Conservation (phyloP, 2,797 vertebrate genomes). For the Cuniculus paca region DNA sequence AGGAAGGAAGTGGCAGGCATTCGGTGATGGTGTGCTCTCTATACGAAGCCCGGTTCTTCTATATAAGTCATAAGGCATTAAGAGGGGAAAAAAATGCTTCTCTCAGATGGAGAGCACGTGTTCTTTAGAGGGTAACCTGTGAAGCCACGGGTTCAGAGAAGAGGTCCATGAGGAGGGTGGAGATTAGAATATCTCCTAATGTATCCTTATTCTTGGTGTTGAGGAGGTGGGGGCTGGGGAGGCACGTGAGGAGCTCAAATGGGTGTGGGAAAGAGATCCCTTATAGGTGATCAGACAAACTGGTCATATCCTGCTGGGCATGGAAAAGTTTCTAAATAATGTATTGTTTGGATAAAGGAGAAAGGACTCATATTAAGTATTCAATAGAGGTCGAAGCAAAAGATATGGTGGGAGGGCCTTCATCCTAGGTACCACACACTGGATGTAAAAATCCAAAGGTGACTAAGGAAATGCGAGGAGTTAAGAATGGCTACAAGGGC, state of each 20-base stretch:
- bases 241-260: not conserved
- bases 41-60: not conserved
- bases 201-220: not conserved
- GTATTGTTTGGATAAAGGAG: not conserved
- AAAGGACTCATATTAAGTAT: not conserved
- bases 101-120: not conserved
- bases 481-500: not conserved
- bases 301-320: not conserved
- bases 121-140: not conserved
- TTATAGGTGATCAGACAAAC: not conserved
- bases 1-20: not conserved
- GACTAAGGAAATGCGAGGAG: not conserved
- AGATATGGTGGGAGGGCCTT: not conserved
- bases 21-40: not conserved
- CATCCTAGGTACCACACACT: not conserved
- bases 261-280: not conserved
- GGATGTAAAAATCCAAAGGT: not conserved
- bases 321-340: not conserved
- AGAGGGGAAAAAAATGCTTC: not conserved
- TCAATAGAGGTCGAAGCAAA: not conserved
- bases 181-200: not conserved
- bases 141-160: not conserved
- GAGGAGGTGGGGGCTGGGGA: not conserved
- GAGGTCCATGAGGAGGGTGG: not conserved
- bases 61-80: not conserved